A percentile compares a stretch with the other conserved stretches of the same genome.
Evolutionary conservation across 2,888 invertebrate species (phyloP).

Genomic region (Drosophila pegasa): DNA sequence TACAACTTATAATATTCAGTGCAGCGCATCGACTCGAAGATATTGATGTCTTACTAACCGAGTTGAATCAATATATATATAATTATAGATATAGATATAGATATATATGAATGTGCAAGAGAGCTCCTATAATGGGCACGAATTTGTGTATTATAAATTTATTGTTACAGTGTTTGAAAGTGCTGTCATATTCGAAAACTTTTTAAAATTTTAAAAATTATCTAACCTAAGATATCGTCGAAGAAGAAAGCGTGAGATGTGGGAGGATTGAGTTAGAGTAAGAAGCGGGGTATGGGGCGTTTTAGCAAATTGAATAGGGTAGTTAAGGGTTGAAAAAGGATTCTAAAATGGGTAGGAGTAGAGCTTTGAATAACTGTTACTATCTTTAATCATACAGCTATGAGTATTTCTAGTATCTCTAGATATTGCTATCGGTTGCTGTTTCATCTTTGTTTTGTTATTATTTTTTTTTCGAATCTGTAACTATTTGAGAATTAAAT

Average conservation of each 20-base stretch:
- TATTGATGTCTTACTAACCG: not conserved
- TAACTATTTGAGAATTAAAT: too few relatives aligned
- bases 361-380: not conserved
- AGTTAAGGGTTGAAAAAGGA: not conserved
- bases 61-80: not conserved
- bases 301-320: not conserved
- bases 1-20: slow-evolving; percentile 60
- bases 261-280: not conserved
- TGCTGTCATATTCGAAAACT: too few relatives aligned
- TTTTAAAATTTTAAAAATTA: not conserved
- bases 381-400: too few relatives aligned
- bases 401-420: too few relatives aligned
- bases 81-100: too few relatives aligned
- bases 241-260: too few relatives aligned
- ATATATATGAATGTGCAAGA: too few relatives aligned
- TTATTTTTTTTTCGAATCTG: too few relatives aligned
- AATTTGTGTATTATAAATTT: not conserved
- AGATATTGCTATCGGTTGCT: too few relatives aligned
- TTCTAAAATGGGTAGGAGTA: not conserved
- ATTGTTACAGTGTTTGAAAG: not conserved
- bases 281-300: not conserved
- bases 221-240: too few relatives aligned
- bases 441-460: too few relatives aligned
- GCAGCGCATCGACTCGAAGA: slow-evolving; percentile 20
- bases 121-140: too few relatives aligned